Conservation (phyloP, 35 echinoderm and acorn worm genomes). For the Holothuria glaberrima region DNA sequence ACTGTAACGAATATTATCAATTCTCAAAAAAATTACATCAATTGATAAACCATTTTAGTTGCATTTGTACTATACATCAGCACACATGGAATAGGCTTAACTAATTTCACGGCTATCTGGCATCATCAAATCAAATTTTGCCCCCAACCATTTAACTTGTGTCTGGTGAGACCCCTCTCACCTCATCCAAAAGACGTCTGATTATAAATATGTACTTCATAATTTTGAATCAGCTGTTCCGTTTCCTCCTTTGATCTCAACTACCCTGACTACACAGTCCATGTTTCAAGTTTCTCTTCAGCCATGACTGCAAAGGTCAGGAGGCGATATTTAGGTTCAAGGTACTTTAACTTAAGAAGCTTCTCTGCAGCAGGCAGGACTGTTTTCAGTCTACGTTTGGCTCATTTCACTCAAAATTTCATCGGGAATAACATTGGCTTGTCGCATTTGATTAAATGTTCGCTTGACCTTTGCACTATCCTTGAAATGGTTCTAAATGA, state of each 20-base stretch:
- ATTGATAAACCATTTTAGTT: no score
- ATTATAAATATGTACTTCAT: slow-evolving; percentile 72
- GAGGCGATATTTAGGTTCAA: slow-evolving; percentile 84
- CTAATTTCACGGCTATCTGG: neutral
- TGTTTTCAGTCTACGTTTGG: slow-evolving; percentile 58
- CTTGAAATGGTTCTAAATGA: slow-evolving; percentile 78
- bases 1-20: no score
- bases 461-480: slow-evolving; percentile 57
- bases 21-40: no score
- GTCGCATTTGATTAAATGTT: slow-evolving; percentile 71
- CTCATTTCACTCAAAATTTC: slow-evolving; percentile 73
- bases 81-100: no score
- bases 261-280: slow-evolving; percentile 97
- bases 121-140: no score
- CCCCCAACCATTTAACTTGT: neutral
- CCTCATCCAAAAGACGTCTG: no score
- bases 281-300: slow-evolving; percentile 89
- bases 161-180: neutral
- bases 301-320: slow-evolving; percentile 97
- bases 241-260: slow-evolving; percentile 72
- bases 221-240: slow-evolving; percentile 61
- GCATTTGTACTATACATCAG: no score
- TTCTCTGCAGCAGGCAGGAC: slow-evolving; percentile 66
- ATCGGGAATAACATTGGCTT: slow-evolving; percentile 69
- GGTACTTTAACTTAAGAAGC: slow-evolving; percentile 72